These are phyloP conservation scores for Serinus canaria DNA, from an alignment of 2,113 vertebrate genomes.

Conservation along the genomic window DNA sequence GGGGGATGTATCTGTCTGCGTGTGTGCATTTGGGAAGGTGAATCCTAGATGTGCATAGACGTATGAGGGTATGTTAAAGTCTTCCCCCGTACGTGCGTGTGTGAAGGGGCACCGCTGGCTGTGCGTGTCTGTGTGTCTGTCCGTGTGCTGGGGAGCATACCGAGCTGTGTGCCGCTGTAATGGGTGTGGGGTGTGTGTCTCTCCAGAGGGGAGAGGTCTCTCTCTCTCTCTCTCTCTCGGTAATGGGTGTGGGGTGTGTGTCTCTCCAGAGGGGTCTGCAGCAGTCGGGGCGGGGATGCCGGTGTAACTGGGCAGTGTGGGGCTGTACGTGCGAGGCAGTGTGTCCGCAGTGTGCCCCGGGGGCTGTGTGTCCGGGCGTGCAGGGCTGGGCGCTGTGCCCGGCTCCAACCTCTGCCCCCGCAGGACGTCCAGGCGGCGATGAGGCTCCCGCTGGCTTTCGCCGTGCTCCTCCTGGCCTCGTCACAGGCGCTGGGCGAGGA, in stretches of 20 bases:
- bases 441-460: constrained; percentile 81
- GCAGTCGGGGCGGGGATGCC: too few species aligned
- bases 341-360: neutral
- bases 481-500: constrained; percentile 80
- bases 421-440: constrained; percentile 69
- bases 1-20: accelerated
- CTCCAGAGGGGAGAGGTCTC: neutral
- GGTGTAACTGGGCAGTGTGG: accelerated
- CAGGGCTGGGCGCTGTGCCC: neutral
- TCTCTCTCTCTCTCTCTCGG: too few species aligned
- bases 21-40: neutral
- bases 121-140: neutral
- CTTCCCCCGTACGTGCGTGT: accelerated
- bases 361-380: accelerated
- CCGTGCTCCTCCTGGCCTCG: constrained; percentile 78
- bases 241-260: accelerated
- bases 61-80: neutral
- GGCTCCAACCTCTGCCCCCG: neutral
- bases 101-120: neutral
- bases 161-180: accelerated
- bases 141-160: accelerated
- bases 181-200: accelerated
- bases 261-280: accelerated
- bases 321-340: neutral
- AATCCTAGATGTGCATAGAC: accelerated